Conservation (phyloP, 2,888 invertebrate genomes). For the Leuctra nigra region DNA sequence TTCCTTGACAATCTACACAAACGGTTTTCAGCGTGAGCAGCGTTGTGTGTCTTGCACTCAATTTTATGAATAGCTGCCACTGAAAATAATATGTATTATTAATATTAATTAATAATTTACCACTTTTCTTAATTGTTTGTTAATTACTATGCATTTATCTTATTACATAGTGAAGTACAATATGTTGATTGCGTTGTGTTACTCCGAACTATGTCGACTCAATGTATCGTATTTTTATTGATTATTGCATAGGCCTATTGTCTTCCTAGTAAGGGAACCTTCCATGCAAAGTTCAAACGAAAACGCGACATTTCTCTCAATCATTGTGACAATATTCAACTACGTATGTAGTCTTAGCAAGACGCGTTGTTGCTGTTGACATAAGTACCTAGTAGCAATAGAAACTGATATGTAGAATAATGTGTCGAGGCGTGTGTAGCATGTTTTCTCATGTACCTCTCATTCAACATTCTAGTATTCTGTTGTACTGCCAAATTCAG, state of each 20-base stretch:
- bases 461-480: too few relatives aligned
- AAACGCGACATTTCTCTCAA: constrained; percentile 22
- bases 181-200: constrained; percentile 16
- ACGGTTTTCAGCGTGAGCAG: too few relatives aligned
- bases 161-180: not conserved
- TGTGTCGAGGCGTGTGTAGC: not conserved
- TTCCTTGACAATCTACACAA: too few relatives aligned
- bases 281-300: constrained; percentile 22
- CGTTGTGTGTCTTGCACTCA: too few relatives aligned
- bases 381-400: not conserved
- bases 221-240: not conserved
- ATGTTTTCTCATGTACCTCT: too few relatives aligned
- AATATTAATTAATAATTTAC: too few relatives aligned
- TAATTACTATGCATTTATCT: too few relatives aligned
- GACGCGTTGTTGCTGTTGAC: not conserved
- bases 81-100: too few relatives aligned
- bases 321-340: constrained; percentile 27
- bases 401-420: not conserved
- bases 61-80: too few relatives aligned
- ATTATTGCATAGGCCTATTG: not conserved
- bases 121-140: too few relatives aligned
- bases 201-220: constrained; percentile 18
- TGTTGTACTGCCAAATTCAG: not conserved
- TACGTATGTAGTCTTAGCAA: not conserved
- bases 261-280: constrained; percentile 20